Evolutionary conservation across 2,797 vertebrate species (phyloP).

Genomic region (Gallinago nigripennis): DNA sequence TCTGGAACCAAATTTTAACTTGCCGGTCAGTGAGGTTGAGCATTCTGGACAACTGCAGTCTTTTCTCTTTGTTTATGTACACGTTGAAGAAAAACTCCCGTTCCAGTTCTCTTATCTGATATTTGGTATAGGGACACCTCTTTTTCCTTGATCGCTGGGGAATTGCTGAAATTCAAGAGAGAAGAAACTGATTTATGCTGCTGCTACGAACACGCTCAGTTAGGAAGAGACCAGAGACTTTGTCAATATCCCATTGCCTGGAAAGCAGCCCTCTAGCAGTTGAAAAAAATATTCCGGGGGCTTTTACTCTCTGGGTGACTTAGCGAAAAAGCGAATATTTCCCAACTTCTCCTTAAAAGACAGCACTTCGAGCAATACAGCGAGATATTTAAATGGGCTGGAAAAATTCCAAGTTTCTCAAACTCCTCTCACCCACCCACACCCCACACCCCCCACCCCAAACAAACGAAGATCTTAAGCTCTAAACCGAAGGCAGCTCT

Average conservation of each 20-base stretch:
- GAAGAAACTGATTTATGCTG: constrained; percentile 3
- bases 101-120: constrained; percentile 99
- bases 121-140: constrained; percentile 96
- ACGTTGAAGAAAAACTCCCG: constrained; percentile 99
- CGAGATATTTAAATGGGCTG: constrained; percentile 62
- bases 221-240: neutral
- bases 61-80: constrained; percentile 99
- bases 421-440: constrained; percentile 25
- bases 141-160: constrained; percentile 95
- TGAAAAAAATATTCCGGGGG: neutral
- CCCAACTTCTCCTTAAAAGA: constrained; percentile 41
- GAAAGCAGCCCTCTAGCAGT: neutral
- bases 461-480: constrained; percentile 18
- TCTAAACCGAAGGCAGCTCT: neutral
- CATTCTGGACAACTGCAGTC: constrained; percentile 95
- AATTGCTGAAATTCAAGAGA: constrained; percentile 79
- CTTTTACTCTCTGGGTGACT: neutral
- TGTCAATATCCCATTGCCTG: neutral
- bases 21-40: constrained; percentile 96
- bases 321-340: constrained; percentile 22
- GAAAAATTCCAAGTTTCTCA: constrained; percentile 71
- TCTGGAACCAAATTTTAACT: constrained; percentile 99
- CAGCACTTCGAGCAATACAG: constrained; percentile 5
- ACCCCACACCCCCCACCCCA: neutral
- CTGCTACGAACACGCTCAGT: neutral